Base-by-base conservation (phyloP, 2,113 vertebrate genomes). In the Rhea americana region DNA sequence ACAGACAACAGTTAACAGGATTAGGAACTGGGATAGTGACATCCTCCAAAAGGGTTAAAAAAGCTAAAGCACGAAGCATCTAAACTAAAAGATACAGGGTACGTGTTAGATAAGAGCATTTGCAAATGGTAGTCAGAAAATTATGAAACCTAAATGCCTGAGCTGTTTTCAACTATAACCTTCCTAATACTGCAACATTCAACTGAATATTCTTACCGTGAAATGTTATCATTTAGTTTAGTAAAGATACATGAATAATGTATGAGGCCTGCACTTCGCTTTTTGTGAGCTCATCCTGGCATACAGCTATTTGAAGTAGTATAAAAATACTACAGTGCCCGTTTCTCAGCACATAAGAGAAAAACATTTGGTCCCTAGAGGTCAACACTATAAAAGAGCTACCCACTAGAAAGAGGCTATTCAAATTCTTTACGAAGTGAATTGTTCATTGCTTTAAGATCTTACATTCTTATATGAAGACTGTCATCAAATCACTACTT, bases 1-100 rank as follows among this genome's bases (percentile, higher is more conserved):
- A 98, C 97, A 99, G 97, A 99, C 98, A 98, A 98, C 95, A 97
- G 98, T 99, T 98, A 99, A 98, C 97, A 98, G 97, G 96, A 97
- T 98, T 98, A 98, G 96, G 97, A 98, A 96, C 90, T 39, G 91
- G 97, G 96, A 96, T 51, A 93, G 93, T 51, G 87, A 91, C 85
- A 97, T 94, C 91, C 76, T 97, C 82, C 68, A 91, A 94, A 79
- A 96, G 96, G 89, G 91, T 92, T 75, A 83, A 93, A 93, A 91
- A 85, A 93, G 91, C 94, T 88, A 90, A 95, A 96, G 93, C 94
- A 95, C 84, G 94, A 95, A 89, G 91, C 92, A 95, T 95, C 97
- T 97, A 94, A 95, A 94, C 94, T 89, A 85, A 93, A 95, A 96
- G 88, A 92, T 28, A 95, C 4, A 78, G 89, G 83, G 93, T 71